Percentiles rank a stretch among this genome's conserved stretches.
Conservation (phyloP, 2,113 vertebrate genomes). For the Lepus europaeus region DNA sequence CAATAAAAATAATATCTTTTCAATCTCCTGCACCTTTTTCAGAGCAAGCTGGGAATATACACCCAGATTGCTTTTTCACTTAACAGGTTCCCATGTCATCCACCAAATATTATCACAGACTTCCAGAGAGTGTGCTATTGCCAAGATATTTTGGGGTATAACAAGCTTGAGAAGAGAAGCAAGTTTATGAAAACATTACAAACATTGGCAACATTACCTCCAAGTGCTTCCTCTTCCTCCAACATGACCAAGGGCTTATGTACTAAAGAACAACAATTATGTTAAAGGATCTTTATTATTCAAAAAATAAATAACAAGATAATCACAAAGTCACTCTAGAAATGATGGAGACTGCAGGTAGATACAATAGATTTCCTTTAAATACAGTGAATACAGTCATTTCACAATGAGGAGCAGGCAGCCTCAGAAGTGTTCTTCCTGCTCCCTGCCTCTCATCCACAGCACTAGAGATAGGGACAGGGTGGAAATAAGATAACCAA, state of each 20-base stretch:
- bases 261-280: slow-evolving; percentile 38
- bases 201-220: not conserved
- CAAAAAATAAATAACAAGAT: slow-evolving; percentile 84
- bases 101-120: not conserved
- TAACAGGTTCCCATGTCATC: not conserved
- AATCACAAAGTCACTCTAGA: slow-evolving; percentile 75
- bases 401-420: slow-evolving; percentile 45
- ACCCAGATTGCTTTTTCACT: not conserved
- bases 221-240: not conserved
- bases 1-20: not conserved
- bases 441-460: not conserved
- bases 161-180: not conserved
- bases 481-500: slow-evolving; percentile 52
- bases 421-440: not conserved
- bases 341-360: slow-evolving; percentile 66
- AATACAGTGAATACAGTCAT: slow-evolving; percentile 79
- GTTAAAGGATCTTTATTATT: slow-evolving; percentile 81
- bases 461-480: slow-evolving; percentile 3
- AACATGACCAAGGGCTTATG: not conserved
- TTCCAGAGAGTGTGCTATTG: not conserved
- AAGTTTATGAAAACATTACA: slow-evolving; percentile 9
- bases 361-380: slow-evolving; percentile 75
- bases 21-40: not conserved
- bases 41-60: slow-evolving; percentile 31
- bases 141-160: not conserved